Percentiles rank a stretch among this genome's conserved stretches.
These are phyloP conservation scores for Drosophila colorata DNA, from an alignment of 2,888 invertebrate genomes.

Conservation along the genomic window DNA sequence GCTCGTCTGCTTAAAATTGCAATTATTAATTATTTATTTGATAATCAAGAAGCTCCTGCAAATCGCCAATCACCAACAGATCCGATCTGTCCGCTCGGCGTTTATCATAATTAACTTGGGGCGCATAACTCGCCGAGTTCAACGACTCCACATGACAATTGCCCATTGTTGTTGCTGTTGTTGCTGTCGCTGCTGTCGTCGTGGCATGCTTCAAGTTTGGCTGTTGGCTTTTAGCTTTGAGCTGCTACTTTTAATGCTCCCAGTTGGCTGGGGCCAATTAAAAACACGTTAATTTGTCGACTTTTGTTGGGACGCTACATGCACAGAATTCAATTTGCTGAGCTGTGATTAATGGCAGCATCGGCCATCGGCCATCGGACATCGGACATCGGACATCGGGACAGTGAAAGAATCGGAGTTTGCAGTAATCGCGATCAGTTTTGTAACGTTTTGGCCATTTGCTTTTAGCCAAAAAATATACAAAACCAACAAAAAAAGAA, in stretches of 20 bases:
- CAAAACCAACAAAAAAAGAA: not conserved
- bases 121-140: constrained; percentile 53
- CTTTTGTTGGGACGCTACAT: constrained; percentile 51
- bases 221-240: constrained; percentile 38
- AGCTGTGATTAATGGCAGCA: constrained; percentile 63
- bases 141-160: constrained; percentile 64
- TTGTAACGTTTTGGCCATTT: constrained; percentile 41
- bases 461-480: constrained; percentile 7
- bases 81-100: constrained; percentile 22
- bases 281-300: constrained; percentile 77
- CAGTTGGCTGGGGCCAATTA: constrained; percentile 58
- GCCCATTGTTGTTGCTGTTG: constrained; percentile 52
- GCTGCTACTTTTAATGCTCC: constrained; percentile 57
- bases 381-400: constrained; percentile 8
- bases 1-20: constrained; percentile 1
- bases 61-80: constrained; percentile 15
- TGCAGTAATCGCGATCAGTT: constrained; percentile 45
- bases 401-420: constrained; percentile 4
- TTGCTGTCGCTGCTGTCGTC: constrained; percentile 17
- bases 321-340: constrained; percentile 70
- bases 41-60: constrained; percentile 16
- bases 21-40: constrained; percentile 18
- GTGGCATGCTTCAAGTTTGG: constrained; percentile 39
- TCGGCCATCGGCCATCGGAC: constrained; percentile 12
- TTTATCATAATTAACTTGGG: constrained; percentile 60